Evolutionary conservation across 2,888 invertebrate genomes (phyloP).

Genomic region (Romanomermis culicivorax): DNA sequence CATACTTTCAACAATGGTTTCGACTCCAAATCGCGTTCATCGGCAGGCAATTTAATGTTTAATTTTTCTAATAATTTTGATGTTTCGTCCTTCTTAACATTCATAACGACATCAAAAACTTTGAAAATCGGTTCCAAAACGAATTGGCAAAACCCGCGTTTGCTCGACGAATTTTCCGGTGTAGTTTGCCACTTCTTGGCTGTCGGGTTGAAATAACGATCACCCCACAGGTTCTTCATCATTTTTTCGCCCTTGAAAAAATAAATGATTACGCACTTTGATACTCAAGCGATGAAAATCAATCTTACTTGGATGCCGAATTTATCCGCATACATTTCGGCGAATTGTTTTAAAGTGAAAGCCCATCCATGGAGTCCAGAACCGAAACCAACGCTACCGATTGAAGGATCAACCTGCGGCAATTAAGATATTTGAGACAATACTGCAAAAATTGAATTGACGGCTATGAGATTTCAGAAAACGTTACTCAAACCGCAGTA

Average conservation of each 20-base stretch:
- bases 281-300: too few species aligned
- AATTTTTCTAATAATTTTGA: constrained; percentile 66
- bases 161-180: constrained; percentile 46
- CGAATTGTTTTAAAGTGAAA: constrained; percentile 96
- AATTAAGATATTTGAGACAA: too few species aligned
- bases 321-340: constrained; percentile 95
- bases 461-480: neutral
- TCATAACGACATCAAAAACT: constrained; percentile 64
- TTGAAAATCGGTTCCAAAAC: constrained; percentile 97
- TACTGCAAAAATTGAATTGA: neutral
- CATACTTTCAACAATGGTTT: constrained; percentile 71
- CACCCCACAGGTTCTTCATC: constrained; percentile 86
- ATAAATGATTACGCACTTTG: neutral
- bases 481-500: neutral
- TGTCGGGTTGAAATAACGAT: constrained; percentile 89
- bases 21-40: constrained; percentile 87
- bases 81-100: constrained; percentile 81
- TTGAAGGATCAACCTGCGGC: constrained; percentile 74
- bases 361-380: constrained; percentile 99
- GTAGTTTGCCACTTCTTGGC: constrained; percentile 95
- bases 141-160: constrained; percentile 96
- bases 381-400: constrained; percentile 97
- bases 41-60: constrained; percentile 68
- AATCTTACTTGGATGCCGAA: constrained; percentile 73
- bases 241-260: constrained; percentile 55